Percentiles rank a stretch among this genome's conserved stretches.
Conservation (phyloP, 2,113 vertebrate species). For the Ploceus nigricollis region DNA sequence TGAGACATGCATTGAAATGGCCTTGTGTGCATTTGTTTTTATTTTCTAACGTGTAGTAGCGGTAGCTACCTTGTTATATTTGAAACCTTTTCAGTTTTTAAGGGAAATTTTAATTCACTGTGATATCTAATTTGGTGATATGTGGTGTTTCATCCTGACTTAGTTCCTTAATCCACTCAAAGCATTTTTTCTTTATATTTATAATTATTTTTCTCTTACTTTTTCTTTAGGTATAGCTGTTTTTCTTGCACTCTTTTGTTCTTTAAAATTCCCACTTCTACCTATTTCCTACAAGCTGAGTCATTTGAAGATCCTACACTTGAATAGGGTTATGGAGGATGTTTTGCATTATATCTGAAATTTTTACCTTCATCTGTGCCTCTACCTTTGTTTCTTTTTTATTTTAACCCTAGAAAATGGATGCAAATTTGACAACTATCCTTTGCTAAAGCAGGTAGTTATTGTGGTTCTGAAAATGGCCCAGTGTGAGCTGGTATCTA, state of each 20-base stretch:
- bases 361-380: neutral
- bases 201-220: neutral
- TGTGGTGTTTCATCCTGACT: neutral
- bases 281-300: neutral
- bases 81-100: neutral
- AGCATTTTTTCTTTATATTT: neutral
- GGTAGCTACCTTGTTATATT: neutral
- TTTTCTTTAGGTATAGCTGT: neutral
- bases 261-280: neutral
- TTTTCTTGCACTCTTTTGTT: neutral
- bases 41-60: neutral
- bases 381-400: neutral
- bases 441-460: neutral
- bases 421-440: neutral
- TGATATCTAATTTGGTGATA: neutral
- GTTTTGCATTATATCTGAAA: neutral
- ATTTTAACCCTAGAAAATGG: neutral
- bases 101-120: neutral
- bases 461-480: neutral
- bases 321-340: neutral
- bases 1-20: neutral
- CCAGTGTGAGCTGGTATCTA: neutral
- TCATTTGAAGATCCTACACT: neutral
- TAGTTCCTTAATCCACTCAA: neutral
- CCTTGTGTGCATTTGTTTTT: neutral